Conservation (phyloP, 2,888 invertebrate genomes). For the Belgica antarctica region DNA sequence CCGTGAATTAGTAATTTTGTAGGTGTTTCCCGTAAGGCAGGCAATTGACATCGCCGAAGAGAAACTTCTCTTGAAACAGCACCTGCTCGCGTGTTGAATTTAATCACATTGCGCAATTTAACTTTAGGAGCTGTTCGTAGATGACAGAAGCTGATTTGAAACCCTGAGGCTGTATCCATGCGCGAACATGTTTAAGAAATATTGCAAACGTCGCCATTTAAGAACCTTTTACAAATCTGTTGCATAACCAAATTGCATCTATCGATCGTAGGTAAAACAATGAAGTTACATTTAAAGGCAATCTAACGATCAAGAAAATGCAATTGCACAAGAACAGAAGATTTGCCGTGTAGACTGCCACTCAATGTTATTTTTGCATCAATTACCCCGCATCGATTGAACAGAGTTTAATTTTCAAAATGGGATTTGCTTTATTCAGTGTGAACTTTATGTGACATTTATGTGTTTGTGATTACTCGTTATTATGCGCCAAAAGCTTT, state of each 20-base stretch:
- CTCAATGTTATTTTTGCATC: conserved; percentile 6
- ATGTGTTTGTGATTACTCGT: conserved; percentile 2
- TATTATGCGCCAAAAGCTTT: background rate
- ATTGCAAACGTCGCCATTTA: no score
- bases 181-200: no score
- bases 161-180: no score
- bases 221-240: no score
- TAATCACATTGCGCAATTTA: background rate
- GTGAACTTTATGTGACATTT: conserved; percentile 5
- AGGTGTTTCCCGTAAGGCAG: background rate
- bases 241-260: background rate
- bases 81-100: background rate
- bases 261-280: background rate
- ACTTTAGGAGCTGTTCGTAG: background rate
- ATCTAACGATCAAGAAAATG: background rate
- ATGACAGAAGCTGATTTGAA: no score
- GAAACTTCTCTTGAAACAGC: background rate
- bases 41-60: background rate
- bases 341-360: background rate
- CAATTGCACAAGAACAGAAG: conserved; percentile 3
- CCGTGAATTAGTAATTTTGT: background rate
- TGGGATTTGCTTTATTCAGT: background rate
- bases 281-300: background rate
- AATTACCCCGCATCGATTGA: conserved; percentile 19
- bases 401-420: background rate